Conservation (phyloP, 1,140 invertebrate genomes). For the Trichonephila inaurata region DNA sequence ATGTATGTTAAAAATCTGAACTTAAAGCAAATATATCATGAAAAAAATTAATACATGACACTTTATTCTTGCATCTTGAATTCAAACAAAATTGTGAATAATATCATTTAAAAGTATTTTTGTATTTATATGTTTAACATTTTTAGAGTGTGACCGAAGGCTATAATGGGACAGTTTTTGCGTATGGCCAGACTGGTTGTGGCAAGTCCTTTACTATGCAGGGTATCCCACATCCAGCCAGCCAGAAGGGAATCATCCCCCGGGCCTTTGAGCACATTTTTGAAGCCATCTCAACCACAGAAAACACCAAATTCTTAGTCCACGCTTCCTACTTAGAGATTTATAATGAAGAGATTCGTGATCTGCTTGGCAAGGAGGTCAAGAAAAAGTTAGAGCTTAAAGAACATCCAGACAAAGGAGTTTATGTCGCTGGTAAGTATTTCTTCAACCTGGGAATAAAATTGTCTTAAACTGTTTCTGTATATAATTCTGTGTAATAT, state of each 20-base stretch:
- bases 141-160: constrained; percentile 90
- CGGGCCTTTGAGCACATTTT: constrained; percentile 87
- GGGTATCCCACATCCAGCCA: constrained; percentile 83
- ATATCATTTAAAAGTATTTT: too few relatives aligned
- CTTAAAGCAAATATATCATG: too few relatives aligned
- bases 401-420: constrained; percentile 89
- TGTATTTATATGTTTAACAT: not conserved
- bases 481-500: too few relatives aligned
- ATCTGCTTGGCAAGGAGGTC: constrained; percentile 86
- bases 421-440: constrained; percentile 87
- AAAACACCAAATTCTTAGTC: constrained; percentile 91
- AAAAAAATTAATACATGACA: too few relatives aligned
- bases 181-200: constrained; percentile 93
- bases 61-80: too few relatives aligned
- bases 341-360: constrained; percentile 93
- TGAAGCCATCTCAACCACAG: constrained; percentile 92
- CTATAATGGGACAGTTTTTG: constrained; percentile 93
- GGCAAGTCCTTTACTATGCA: constrained; percentile 90
- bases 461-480: too few relatives aligned
- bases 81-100: too few relatives aligned
- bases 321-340: constrained; percentile 96
- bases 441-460: not conserved
- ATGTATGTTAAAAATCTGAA: too few relatives aligned
- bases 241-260: constrained; percentile 89
- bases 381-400: constrained; percentile 88